These are phyloP conservation scores for Orycteropus afer DNA, from an alignment of 2,113 vertebrate species.

Conservation along the genomic window DNA sequence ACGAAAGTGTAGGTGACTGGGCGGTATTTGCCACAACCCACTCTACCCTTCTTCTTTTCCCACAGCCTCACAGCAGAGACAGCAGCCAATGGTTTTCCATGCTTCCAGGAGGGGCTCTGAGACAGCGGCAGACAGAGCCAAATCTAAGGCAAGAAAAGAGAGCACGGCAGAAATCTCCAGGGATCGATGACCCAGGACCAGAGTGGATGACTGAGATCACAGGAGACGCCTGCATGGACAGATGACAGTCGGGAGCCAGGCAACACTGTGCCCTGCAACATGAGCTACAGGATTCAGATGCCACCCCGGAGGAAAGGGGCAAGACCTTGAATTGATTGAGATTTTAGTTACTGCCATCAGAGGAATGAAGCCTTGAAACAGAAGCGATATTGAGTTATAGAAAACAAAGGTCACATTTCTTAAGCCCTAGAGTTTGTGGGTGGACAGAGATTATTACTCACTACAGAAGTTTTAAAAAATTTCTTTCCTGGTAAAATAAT, in stretches of 20 bases:
- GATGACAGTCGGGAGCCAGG: not conserved
- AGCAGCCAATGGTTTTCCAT: not conserved
- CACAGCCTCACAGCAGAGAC: not conserved
- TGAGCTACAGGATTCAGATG: not conserved
- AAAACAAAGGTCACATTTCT: not conserved
- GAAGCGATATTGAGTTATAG: not conserved
- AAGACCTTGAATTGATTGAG: not conserved
- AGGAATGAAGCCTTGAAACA: not conserved
- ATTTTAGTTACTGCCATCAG: not conserved
- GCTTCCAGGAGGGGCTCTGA: not conserved
- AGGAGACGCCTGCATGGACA: not conserved
- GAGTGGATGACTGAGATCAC: not conserved
- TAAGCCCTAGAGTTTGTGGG: not conserved
- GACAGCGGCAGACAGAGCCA: not conserved
- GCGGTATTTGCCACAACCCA: not conserved
- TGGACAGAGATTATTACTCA: not conserved
- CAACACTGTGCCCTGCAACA: not conserved
- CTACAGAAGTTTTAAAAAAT: not conserved
- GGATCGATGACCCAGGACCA: not conserved
- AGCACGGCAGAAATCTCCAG: not conserved
- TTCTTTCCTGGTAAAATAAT: not conserved
- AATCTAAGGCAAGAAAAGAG: not conserved
- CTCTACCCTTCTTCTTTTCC: accelerated
- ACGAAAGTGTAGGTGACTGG: not conserved
- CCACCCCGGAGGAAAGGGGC: no score